phyloP scores from a whole-genome alignment of 2,797 vertebrate species.

The Eremophila alpestris region DNA sequence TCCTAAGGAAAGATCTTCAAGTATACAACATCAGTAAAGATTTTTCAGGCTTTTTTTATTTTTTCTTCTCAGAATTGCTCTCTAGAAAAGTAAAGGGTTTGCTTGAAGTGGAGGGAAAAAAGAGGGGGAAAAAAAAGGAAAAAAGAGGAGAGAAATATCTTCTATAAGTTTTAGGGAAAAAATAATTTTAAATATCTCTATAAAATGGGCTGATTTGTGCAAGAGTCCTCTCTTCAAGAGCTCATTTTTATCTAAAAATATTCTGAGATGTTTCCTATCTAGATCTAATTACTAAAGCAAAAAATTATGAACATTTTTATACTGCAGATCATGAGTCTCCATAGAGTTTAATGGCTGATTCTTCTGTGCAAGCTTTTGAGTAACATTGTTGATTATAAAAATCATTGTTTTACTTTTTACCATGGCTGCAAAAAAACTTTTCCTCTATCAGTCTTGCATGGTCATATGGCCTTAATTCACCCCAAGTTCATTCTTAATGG shows the following conservation, averaged over 20 bases:
- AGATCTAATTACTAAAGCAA: background rate
- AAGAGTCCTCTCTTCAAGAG: background rate
- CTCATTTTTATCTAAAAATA: background rate
- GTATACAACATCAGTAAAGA: background rate
- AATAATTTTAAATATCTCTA: rapidly evolving
- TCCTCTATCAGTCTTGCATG: background rate
- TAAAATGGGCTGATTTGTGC: background rate
- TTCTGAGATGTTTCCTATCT: background rate
- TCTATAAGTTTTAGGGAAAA: background rate
- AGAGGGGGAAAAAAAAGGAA: rapidly evolving
- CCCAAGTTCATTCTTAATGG: background rate
- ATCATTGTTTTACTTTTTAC: background rate
- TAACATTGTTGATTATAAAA: background rate
- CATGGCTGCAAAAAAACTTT: background rate
- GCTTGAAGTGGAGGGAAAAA: rapidly evolving
- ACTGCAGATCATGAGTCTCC: background rate
- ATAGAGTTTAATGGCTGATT: background rate
- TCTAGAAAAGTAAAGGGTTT: background rate
- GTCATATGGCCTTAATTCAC: background rate
- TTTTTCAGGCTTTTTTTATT: background rate
- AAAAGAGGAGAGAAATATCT: background rate
- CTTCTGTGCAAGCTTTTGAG: background rate
- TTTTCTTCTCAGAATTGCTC: background rate
- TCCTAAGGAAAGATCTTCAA: background rate
- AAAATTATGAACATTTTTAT: background rate